Evolutionary conservation across 2,888 invertebrate species (phyloP).

Genomic region (Maniola hyperantus): DNA sequence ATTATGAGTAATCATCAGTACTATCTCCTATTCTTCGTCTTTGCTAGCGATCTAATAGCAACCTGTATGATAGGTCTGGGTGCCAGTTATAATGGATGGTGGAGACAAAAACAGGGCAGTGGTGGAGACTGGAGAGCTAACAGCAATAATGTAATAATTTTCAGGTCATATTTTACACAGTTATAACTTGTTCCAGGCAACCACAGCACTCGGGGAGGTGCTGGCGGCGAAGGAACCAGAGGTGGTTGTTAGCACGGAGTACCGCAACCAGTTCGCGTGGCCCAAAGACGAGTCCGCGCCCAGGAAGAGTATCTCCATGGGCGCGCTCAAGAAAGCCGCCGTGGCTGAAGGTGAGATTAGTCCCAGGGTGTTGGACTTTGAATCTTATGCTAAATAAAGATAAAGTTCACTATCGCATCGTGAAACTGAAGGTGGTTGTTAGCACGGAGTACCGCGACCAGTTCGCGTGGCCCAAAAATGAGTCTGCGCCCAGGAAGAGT

Average conservation of each 20-base stretch:
- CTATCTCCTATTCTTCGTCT: no score
- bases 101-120: no score
- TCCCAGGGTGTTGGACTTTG: neutral
- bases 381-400: neutral
- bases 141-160: no score
- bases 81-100: no score
- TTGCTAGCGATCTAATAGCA: no score
- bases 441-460: constrained; percentile 94
- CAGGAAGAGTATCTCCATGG: constrained; percentile 93
- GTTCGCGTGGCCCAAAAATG: constrained; percentile 93
- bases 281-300: constrained; percentile 86
- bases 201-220: constrained; percentile 87
- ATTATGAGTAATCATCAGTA: no score
- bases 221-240: constrained; percentile 78
- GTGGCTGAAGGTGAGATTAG: constrained; percentile 82
- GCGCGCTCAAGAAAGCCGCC: constrained; percentile 89
- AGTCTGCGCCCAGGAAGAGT: constrained; percentile 88
- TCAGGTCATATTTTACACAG: no score
- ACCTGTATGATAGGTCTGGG: no score
- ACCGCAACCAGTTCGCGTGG: constrained; percentile 95
- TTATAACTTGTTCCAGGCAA: constrained; percentile 63
- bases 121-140: no score
- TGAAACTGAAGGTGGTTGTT: constrained; percentile 46
- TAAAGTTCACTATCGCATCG: no score
- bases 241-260: constrained; percentile 86